A percentile compares a stretch with the other conserved stretches of the same genome.
phyloP scores from a whole-genome alignment of 2,888 invertebrate genomes.

The Trachelus troglodyta region DNA sequence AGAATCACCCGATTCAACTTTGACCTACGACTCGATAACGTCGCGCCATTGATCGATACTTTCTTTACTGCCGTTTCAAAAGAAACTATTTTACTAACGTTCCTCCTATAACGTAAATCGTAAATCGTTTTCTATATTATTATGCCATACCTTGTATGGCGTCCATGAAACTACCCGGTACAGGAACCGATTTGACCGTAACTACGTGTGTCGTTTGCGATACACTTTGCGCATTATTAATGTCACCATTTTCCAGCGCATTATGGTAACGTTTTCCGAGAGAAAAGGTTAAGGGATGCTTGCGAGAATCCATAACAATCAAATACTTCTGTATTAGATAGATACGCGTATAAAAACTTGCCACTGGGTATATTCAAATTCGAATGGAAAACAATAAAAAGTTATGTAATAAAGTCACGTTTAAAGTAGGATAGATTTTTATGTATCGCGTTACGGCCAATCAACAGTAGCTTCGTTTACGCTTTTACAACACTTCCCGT shows the following conservation, averaged over 20 bases:
- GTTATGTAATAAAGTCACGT: not conserved
- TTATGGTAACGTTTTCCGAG: not conserved
- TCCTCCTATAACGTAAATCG: not conserved
- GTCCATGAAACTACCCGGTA: not conserved
- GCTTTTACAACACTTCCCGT: not conserved
- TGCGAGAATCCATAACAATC: not conserved
- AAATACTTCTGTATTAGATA: not conserved
- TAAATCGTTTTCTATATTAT: not conserved
- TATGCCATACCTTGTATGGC: not conserved
- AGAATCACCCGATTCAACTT: not conserved
- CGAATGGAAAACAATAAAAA: not conserved
- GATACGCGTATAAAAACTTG: not conserved
- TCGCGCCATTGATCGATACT: not conserved
- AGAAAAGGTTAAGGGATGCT: not conserved
- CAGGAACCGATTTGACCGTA: not conserved
- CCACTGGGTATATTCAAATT: not conserved
- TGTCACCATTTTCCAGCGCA: not conserved
- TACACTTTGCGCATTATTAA: not conserved
- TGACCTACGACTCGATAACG: not conserved
- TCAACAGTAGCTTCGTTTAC: not conserved
- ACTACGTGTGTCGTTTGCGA: not conserved
- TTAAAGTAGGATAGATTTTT: no score
- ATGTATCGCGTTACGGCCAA: no score
- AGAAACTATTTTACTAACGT: not conserved
- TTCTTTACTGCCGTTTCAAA: not conserved